Evolutionary conservation across 2,888 invertebrate genomes (phyloP).

Genomic region (Orgyia antiqua): DNA sequence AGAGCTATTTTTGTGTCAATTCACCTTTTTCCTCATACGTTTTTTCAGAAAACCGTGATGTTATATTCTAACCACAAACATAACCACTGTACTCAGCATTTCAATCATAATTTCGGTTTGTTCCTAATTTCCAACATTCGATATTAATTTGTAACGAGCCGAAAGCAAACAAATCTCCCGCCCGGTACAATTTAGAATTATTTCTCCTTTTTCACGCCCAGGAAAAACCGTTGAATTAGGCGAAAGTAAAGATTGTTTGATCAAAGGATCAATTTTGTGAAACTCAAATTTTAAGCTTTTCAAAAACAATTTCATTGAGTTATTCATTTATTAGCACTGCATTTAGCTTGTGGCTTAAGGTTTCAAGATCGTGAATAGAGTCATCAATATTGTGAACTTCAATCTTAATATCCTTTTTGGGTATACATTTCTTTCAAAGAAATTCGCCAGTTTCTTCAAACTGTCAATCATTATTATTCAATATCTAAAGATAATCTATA

Average conservation of each 20-base stretch:
- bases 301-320: constrained; percentile 26
- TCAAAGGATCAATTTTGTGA: constrained; percentile 41
- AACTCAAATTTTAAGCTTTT: constrained; percentile 34
- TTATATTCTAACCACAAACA: too few relatives aligned
- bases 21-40: too few relatives aligned
- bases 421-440: constrained; percentile 10
- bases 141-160: constrained; percentile 45
- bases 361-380: constrained; percentile 7
- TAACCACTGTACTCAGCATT: too few relatives aligned
- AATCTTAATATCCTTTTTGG: too few relatives aligned
- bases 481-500: constrained; percentile 22
- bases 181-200: constrained; percentile 31
- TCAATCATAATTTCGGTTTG: constrained; percentile 34
- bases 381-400: too few relatives aligned
- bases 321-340: constrained; percentile 18
- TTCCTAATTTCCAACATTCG: constrained; percentile 40
- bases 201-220: constrained; percentile 34
- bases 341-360: constrained; percentile 8
- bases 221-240: constrained; percentile 47
- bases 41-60: too few relatives aligned
- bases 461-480: constrained; percentile 26
- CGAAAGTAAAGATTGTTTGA: constrained; percentile 47
- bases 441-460: constrained; percentile 22
- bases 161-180: constrained; percentile 37
- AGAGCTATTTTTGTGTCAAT: too few relatives aligned